phyloP scores from a whole-genome alignment of 1,140 invertebrate species.

The Neodiprion lecontei region DNA sequence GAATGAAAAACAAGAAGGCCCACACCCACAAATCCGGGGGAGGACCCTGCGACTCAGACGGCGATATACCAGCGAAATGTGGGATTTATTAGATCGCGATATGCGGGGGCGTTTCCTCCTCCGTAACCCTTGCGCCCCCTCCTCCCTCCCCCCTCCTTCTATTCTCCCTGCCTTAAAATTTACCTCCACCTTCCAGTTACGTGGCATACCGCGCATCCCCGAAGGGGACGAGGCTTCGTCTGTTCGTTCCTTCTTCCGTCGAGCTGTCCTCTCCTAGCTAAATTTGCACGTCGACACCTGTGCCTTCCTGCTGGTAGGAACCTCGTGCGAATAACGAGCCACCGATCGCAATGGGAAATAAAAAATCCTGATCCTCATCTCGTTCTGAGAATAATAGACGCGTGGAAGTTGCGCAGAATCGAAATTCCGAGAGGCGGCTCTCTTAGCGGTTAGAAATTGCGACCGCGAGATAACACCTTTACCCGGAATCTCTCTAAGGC shows the following conservation, averaged over 20 bases:
- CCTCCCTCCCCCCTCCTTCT: slow-evolving; percentile 33
- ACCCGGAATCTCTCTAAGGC: too few relatives aligned
- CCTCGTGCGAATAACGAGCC: not conserved
- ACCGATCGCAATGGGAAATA: not conserved
- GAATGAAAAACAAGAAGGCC: not conserved
- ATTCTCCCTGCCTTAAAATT: slow-evolving; percentile 10
- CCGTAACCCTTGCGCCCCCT: slow-evolving; percentile 28
- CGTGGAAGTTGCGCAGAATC: too few relatives aligned
- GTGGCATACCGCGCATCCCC: not conserved
- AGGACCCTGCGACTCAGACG: slow-evolving; percentile 38
- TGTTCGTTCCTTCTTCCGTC: not conserved
- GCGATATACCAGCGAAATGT: slow-evolving; percentile 61
- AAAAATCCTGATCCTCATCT: not conserved
- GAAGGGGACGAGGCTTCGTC: not conserved
- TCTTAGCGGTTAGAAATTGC: too few relatives aligned
- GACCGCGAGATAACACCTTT: too few relatives aligned
- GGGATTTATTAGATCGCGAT: slow-evolving; percentile 64
- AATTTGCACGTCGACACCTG: too few relatives aligned
- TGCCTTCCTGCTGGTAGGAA: too few relatives aligned
- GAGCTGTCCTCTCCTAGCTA: too few relatives aligned
- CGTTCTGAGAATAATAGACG: not conserved
- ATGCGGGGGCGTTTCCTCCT: slow-evolving; percentile 54
- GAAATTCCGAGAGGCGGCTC: too few relatives aligned
- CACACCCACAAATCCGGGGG: not conserved
- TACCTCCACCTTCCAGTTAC: not conserved